Percentiles rank a stretch among this genome's conserved stretches.
Evolutionary conservation across 1,140 invertebrate genomes (phyloP).

Genomic region (Caenorhabditis brenneri): DNA sequence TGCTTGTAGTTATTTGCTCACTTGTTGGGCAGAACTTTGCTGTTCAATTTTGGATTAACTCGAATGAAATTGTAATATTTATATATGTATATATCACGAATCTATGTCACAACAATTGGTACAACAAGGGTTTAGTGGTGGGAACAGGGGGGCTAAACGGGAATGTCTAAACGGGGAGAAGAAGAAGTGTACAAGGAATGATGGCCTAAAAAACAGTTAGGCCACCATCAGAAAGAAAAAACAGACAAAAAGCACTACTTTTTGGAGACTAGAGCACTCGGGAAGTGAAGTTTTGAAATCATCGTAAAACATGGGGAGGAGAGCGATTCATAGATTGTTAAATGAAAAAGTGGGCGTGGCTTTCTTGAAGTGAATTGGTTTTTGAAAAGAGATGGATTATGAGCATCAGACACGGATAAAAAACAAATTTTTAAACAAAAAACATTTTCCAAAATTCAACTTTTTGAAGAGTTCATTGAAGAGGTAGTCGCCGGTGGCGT

Average conservation of each 20-base stretch:
- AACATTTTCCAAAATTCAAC: no score
- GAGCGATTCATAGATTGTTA: neutral
- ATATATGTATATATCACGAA: neutral
- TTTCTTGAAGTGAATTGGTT: neutral
- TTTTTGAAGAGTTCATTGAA: neutral
- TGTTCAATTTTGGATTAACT: neutral
- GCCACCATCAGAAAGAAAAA: neutral
- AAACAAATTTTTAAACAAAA: neutral
- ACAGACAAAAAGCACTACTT: conserved; percentile 24
- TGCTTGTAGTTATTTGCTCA: neutral
- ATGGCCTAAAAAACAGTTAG: neutral
- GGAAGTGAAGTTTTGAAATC: neutral
- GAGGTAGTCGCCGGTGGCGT: neutral
- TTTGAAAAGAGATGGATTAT: conserved; percentile 1
- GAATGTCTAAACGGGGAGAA: conserved; percentile 31
- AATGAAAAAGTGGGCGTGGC: neutral
- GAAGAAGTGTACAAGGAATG: neutral
- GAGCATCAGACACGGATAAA: conserved; percentile 11
- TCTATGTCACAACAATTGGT: conserved; percentile 17
- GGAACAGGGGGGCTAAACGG: neutral
- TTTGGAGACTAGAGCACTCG: neutral
- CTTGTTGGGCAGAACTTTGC: conserved; percentile 17
- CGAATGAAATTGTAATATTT: neutral
- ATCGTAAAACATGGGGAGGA: neutral
- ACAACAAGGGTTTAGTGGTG: neutral